Conservation (phyloP, 1,140 invertebrate species). For the Drosophila burlai region DNA sequence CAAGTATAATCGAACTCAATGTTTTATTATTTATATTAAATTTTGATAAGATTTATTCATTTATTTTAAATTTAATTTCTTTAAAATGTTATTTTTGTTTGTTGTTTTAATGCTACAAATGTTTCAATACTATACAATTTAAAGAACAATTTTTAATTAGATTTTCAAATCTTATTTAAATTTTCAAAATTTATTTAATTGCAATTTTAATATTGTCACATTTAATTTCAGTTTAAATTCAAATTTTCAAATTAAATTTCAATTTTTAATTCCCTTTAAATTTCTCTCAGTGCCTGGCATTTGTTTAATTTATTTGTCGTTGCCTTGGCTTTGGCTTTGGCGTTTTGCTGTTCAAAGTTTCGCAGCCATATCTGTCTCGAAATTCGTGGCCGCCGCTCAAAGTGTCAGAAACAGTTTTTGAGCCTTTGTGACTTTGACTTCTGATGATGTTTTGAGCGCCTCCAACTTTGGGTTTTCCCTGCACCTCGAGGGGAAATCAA, state of each 20-base stretch:
- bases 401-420: conserved; percentile 53
- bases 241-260: not conserved
- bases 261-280: not conserved
- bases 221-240: not conserved
- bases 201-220: not conserved
- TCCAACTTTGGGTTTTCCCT: conserved; percentile 9
- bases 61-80: not conserved
- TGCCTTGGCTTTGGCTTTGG: conserved; percentile 52
- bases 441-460: conserved; percentile 50
- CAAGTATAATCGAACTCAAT: not conserved
- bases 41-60: not conserved
- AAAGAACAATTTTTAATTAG: too few species aligned
- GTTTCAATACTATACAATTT: too few species aligned
- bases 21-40: not conserved
- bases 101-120: too few species aligned
- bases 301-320: conserved; percentile 55
- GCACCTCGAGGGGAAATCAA: not conserved
- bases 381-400: conserved; percentile 51
- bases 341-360: conserved; percentile 37
- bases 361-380: conserved; percentile 49
- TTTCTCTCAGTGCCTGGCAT: conserved; percentile 16
- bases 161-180: not conserved
- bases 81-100: not conserved
- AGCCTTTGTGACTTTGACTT: conserved; percentile 54
- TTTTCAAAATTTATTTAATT: not conserved